phyloP scores from a whole-genome alignment of 2,113 vertebrate genomes.

The Ursus arctos region DNA sequence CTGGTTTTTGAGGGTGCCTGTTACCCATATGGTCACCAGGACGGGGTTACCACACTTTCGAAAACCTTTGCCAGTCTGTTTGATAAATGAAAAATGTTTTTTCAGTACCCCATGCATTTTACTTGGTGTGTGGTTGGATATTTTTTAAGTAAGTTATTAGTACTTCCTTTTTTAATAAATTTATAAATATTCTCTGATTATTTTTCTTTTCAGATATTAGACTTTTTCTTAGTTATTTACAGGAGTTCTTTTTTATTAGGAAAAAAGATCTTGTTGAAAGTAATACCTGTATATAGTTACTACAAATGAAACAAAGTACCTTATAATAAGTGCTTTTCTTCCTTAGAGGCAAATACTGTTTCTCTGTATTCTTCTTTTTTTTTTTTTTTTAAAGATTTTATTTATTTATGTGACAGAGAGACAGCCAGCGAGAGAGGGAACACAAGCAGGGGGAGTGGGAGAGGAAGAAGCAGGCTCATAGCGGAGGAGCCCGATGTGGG shows the following conservation, averaged over 20 bases:
- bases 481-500: no score
- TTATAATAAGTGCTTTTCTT: not conserved
- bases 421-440: no score
- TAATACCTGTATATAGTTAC: not conserved
- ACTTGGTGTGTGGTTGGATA: not conserved
- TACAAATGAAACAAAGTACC: conserved; percentile 12
- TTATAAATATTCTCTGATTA: not conserved
- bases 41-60: not conserved
- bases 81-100: not conserved
- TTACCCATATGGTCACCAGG: not conserved
- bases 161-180: not conserved
- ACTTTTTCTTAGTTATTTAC: not conserved
- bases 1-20: not conserved
- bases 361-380: not conserved
- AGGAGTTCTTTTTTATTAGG: not conserved
- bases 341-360: not conserved
- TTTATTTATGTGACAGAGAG: no score
- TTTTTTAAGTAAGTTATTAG: not conserved
- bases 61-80: not conserved
- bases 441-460: no score
- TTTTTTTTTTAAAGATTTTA: no score
- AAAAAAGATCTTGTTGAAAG: not conserved
- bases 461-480: no score
- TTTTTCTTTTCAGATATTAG: not conserved
- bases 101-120: not conserved